Evolutionary conservation across 2,113 vertebrate genomes (phyloP).

Genomic region (Danio rerio): DNA sequence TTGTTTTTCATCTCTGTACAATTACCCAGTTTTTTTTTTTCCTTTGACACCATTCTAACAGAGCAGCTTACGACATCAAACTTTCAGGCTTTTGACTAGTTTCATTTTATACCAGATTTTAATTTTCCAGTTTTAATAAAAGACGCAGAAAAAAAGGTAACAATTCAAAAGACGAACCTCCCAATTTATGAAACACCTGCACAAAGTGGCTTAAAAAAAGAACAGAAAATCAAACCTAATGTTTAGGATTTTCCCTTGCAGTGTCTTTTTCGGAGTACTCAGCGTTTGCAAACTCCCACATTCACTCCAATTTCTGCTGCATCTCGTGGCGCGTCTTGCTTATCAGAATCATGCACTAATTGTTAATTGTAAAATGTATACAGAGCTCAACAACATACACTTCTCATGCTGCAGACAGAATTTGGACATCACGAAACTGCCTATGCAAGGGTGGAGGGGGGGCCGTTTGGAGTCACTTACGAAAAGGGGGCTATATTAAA

Average conservation of each 20-base stretch:
- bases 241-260: not conserved
- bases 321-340: slow-evolving; percentile 61
- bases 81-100: slow-evolving; percentile 71
- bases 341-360: slow-evolving; percentile 73
- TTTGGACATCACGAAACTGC: slow-evolving; percentile 40
- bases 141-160: slow-evolving; percentile 54
- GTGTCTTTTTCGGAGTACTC: not conserved
- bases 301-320: slow-evolving; percentile 32
- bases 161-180: slow-evolving; percentile 42
- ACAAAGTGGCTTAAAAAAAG: slow-evolving; percentile 20
- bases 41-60: slow-evolving; percentile 72
- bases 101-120: slow-evolving; percentile 61
- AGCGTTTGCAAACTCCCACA: slow-evolving; percentile 21
- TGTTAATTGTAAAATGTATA: slow-evolving; percentile 56
- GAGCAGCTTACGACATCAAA: slow-evolving; percentile 76
- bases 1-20: slow-evolving; percentile 86
- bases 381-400: slow-evolving; percentile 62
- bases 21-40: slow-evolving; percentile 76
- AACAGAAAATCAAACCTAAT: not conserved
- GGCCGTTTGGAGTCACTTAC: slow-evolving; percentile 59
- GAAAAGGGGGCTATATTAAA: slow-evolving; percentile 58
- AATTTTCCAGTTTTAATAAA: slow-evolving; percentile 73
- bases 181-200: slow-evolving; percentile 46
- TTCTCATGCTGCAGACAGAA: slow-evolving; percentile 68
- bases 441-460: slow-evolving; percentile 43